Base-by-base conservation (phyloP, 2,113 vertebrate genomes). In the Oxygymnocypris stewartii region DNA sequence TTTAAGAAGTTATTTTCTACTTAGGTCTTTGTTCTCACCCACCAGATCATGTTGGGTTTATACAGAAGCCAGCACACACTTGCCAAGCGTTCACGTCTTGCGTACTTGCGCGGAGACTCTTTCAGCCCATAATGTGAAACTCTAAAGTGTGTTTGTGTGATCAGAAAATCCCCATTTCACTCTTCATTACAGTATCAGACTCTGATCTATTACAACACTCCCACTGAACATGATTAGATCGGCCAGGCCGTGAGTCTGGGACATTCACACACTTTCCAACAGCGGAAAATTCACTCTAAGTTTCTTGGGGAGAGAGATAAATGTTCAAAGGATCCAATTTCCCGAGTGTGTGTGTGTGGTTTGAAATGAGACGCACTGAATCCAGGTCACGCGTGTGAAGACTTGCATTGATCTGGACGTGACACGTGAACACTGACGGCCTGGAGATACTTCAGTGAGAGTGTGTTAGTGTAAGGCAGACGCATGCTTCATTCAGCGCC, bases 401-500 rank as follows among this genome's bases (percentile, higher is more conserved):
- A 42, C 35, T 71, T 23, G 5, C 69, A 73, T 40, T 40, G 69
- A 73, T 42, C 69, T 73, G 69, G 42, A 35, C 37, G 37, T 23
- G 69, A 73, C 37, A 73, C 69, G 12, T n/a, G 69, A 73, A 78
- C 75, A 54, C 75, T 51, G 44, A 77, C 44, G 7, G 25, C n/a
- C 44, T 71, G 7, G 1, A 18, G 18, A 77, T 9, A 49, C 75
- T 51, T 40, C 3, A 40, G 76, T 51, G 76, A 78, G 25, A 54
- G 20, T 57, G 49, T 80, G 82, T 37, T 63, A 25, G 77, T 67
- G 35, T 82, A 42, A 51, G 71, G 84, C 86, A 65, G 44, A 82
- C 54, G 31, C 87, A 84, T 87, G 87, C 89, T 83, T 88, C 75
- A 61, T 84, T 75, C 69, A 79, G 85, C 78, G 20, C 13, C 8